phyloP scores from a whole-genome alignment of 2,113 vertebrate genomes.

The Thalassoma bifasciatum region DNA sequence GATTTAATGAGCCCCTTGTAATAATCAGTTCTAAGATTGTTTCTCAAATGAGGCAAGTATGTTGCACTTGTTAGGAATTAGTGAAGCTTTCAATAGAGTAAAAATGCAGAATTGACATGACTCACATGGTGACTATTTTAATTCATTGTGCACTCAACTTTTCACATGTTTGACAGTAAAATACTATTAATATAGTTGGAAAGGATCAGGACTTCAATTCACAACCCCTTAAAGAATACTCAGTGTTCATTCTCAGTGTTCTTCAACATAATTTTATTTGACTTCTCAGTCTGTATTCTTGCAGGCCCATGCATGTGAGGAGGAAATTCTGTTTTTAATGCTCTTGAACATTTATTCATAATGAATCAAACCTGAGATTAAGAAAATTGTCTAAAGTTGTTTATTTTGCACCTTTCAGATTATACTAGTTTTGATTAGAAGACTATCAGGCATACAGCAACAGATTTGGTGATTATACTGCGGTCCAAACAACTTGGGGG shows the following conservation, averaged over 20 bases:
- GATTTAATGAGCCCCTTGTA: conserved; percentile 41
- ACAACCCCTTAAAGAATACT: too few relatives aligned
- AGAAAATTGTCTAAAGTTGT: not conserved
- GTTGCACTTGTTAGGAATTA: conserved; percentile 32
- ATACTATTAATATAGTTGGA: too few relatives aligned
- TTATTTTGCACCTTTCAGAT: not conserved
- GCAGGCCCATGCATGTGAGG: not conserved
- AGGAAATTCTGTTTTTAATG: not conserved
- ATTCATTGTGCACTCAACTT: not conserved
- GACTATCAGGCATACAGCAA: not conserved
- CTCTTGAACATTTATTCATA: not conserved
- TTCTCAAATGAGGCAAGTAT: conserved; percentile 28
- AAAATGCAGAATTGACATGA: conserved; percentile 11
- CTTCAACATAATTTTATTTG: not conserved
- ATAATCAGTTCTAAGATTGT: conserved; percentile 31
- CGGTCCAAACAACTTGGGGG: too few relatives aligned
- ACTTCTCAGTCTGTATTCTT: not conserved
- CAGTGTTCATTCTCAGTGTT: too few relatives aligned
- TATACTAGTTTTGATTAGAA: not conserved
- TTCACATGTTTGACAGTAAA: not conserved
- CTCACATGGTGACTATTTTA: not conserved
- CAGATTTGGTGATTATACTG: not conserved
- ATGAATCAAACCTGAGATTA: not conserved
- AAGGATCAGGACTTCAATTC: too few relatives aligned
- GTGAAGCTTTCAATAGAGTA: conserved; percentile 2